A percentile compares a stretch with the other conserved stretches of the same genome.
phyloP scores from a whole-genome alignment of 2,113 vertebrate genomes.

The Hiodon tergisus region DNA sequence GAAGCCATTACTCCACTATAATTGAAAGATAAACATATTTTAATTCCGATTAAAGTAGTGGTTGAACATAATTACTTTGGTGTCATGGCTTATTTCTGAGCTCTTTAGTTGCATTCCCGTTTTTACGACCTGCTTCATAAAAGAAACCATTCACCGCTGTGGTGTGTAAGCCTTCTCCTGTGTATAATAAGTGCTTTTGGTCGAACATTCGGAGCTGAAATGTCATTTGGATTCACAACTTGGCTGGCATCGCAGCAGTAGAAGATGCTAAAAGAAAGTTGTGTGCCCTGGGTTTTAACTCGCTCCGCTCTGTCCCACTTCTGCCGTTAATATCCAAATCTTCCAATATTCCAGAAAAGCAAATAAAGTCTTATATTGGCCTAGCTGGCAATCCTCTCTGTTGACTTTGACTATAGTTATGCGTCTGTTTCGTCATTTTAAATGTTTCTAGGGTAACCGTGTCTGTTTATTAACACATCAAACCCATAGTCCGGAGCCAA shows the following conservation, averaged over 20 bases:
- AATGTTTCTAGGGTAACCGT: conserved; percentile 53
- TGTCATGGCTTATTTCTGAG: conserved; percentile 48
- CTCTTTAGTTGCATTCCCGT: conserved; percentile 43
- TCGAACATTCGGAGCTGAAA: conserved; percentile 47
- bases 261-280: conserved; percentile 1
- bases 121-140: conserved; percentile 63
- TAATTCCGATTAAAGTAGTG: conserved; percentile 51
- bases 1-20: conserved; percentile 40
- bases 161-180: conserved; percentile 55
- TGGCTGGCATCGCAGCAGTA: conserved; percentile 41
- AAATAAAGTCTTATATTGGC: conserved; percentile 46
- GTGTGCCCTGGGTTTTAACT: conserved; percentile 4
- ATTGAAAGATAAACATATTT: conserved; percentile 59
- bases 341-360: conserved; percentile 40
- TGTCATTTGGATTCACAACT: conserved; percentile 53
- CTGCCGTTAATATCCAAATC: conserved; percentile 53
- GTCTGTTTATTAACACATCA: conserved; percentile 52
- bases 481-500: conserved; percentile 31
- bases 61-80: conserved; percentile 48
- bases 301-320: conserved; percentile 52
- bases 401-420: conserved; percentile 56
- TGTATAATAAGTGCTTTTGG: conserved; percentile 49
- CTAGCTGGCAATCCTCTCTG: conserved; percentile 51
- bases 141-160: conserved; percentile 56
- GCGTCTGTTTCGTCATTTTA: conserved; percentile 46